Conservation (phyloP, 2,113 vertebrate genomes). For the Xenopus laevis region DNA sequence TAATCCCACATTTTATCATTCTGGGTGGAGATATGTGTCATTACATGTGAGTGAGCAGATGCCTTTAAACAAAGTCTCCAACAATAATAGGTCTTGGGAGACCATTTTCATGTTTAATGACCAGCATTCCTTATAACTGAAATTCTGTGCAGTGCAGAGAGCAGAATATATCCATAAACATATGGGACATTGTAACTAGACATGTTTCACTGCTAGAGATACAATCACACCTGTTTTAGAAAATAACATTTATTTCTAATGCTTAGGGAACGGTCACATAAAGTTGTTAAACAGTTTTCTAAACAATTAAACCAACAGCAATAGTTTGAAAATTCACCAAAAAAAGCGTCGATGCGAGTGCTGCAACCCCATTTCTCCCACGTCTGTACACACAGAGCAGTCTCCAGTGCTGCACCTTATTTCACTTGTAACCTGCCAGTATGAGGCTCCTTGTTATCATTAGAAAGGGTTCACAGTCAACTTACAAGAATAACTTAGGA, state of each 20-base stretch:
- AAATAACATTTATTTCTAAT: slow-evolving; percentile 99
- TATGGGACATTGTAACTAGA: neutral
- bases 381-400: slow-evolving; percentile 29
- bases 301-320: slow-evolving; percentile 67
- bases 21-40: no score
- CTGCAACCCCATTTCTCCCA: slow-evolving; percentile 64
- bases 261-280: slow-evolving; percentile 79
- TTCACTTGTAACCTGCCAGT: neutral
- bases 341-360: slow-evolving; percentile 38
- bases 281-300: slow-evolving; percentile 69
- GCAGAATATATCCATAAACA: no score
- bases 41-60: no score
- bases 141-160: no score
- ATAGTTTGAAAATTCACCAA: slow-evolving; percentile 19
- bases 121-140: no score
- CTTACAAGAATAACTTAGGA: slow-evolving; percentile 89
- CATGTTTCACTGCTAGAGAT: neutral
- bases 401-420: neutral
- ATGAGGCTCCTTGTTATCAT: slow-evolving; percentile 14
- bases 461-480: slow-evolving; percentile 71
- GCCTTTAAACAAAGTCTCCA: no score
- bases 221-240: slow-evolving; percentile 58
- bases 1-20: no score
- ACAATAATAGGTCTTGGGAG: no score
- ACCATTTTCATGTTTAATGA: no score